These are phyloP conservation scores for Pollenia labialis DNA, from an alignment of 2,888 invertebrate species.

Conservation along the genomic window DNA sequence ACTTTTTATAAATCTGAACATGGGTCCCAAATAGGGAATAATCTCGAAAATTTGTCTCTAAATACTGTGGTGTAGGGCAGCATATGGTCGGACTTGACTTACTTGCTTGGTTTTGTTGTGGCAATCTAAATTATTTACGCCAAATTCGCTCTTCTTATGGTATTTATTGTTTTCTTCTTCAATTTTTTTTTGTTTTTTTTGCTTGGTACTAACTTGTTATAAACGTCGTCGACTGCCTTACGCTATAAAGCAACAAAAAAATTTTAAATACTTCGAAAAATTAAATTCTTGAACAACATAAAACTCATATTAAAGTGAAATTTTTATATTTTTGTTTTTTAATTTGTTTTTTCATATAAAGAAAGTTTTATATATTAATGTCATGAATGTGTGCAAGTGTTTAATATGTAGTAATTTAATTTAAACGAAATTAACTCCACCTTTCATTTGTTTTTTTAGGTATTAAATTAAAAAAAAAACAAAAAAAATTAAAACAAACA, in stretches of 20 bases:
- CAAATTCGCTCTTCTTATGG: too few relatives aligned
- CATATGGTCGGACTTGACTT: too few relatives aligned
- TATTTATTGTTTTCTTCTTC: background rate
- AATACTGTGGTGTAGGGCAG: too few relatives aligned
- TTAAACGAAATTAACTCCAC: slow-evolving; percentile 5
- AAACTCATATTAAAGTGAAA: slow-evolving; percentile 65
- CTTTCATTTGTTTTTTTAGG: slow-evolving; percentile 14
- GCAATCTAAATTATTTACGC: too few relatives aligned
- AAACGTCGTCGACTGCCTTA: slow-evolving; percentile 57
- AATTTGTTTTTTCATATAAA: slow-evolving; percentile 24
- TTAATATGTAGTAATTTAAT: background rate
- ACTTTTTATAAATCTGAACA: too few relatives aligned
- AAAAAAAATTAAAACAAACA: background rate
- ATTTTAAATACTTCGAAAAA: slow-evolving; percentile 20
- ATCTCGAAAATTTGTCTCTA: too few relatives aligned
- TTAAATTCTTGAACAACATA: slow-evolving; percentile 54
- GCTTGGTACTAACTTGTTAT: slow-evolving; percentile 51
- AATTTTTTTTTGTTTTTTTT: background rate
- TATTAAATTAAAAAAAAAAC: background rate
- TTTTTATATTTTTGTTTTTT: slow-evolving; percentile 45
- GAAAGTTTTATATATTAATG: slow-evolving; percentile 48
- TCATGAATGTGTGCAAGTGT: background rate
- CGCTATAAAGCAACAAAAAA: slow-evolving; percentile 32
- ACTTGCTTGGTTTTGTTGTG: too few relatives aligned
- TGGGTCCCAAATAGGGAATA: too few relatives aligned